phyloP scores from a whole-genome alignment of 2,888 invertebrate species.

The Timema podura region DNA sequence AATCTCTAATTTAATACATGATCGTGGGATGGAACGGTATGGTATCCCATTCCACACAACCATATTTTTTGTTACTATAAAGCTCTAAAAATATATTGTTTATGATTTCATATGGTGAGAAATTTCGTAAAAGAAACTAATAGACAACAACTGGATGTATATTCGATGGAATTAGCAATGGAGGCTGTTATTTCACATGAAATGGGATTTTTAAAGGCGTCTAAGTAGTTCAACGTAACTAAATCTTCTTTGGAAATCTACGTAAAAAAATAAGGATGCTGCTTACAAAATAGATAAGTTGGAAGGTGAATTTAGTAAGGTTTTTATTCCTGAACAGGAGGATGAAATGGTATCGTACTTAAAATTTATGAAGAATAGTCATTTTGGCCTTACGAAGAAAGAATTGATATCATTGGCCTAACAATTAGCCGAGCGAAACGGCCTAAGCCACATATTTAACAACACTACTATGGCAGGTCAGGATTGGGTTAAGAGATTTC shows the following conservation, averaged over 20 bases:
- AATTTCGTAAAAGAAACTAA: background rate
- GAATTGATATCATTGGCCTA: background rate
- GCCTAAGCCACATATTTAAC: background rate
- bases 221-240: background rate
- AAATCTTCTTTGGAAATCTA: background rate
- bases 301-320: background rate
- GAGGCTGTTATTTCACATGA: too few relatives aligned
- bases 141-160: background rate
- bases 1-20: too few relatives aligned
- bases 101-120: background rate
- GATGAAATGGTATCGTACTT: background rate
- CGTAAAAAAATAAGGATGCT: background rate
- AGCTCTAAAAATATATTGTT: background rate
- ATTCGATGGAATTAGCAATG: background rate
- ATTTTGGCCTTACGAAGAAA: background rate
- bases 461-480: background rate
- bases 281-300: background rate
- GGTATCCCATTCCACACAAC: background rate
- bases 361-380: background rate
- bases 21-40: background rate
- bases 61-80: too few relatives aligned
- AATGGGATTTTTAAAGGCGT: background rate
- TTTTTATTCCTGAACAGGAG: too few relatives aligned
- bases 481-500: background rate
- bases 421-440: conserved; percentile 12